A percentile compares a stretch with the other conserved stretches of the same genome.
phyloP scores from a whole-genome alignment of 2,797 vertebrate species.

The Sebastes vulpes region DNA sequence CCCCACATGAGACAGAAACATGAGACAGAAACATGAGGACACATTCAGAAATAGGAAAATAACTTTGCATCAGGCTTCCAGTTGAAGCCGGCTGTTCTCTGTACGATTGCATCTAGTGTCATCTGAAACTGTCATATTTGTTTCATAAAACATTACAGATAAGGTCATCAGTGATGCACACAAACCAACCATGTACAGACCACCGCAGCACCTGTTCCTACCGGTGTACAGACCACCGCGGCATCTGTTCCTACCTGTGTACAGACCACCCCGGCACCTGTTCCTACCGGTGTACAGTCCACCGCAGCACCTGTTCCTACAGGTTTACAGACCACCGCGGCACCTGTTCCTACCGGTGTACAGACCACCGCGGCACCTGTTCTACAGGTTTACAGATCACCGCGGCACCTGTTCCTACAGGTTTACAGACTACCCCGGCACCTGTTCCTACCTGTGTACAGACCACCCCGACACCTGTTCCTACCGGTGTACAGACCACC shows the following conservation, averaged over 20 bases:
- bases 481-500: not conserved
- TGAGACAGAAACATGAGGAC: not conserved
- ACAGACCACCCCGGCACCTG: not conserved
- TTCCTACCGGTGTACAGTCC: not conserved
- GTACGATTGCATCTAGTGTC: no score
- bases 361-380: no score
- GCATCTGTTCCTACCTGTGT: not conserved
- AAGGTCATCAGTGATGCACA: no score
- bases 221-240: conserved; percentile 74
- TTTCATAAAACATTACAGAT: no score
- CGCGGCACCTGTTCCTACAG: no score
- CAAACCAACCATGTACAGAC: not conserved
- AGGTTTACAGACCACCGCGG: conserved; percentile 41
- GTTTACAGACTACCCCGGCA: no score
- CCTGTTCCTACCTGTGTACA: no score
- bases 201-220: conserved; percentile 42
- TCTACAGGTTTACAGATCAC: fast-evolving
- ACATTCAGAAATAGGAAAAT: not conserved
- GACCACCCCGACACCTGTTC: no score
- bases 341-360: no score
- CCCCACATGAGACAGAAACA: not conserved
- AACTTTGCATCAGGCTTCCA: no score
- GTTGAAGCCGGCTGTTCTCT: no score
- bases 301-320: conserved; percentile 63
- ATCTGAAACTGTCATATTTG: no score